Evolutionary conservation across 2,888 invertebrate species (phyloP).

Genomic region (Xanthia togata): DNA sequence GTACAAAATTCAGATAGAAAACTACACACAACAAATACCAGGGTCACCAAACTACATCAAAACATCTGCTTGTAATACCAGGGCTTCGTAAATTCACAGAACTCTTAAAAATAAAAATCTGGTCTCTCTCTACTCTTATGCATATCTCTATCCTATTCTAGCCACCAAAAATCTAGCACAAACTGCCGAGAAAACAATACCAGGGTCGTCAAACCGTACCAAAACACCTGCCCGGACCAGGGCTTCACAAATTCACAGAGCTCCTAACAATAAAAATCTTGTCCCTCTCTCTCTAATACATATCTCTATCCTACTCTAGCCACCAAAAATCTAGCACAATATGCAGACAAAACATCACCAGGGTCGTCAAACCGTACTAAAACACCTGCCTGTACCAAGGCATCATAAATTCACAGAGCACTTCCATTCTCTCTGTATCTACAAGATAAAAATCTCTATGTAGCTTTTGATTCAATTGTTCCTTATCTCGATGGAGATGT

Average conservation of each 20-base stretch:
- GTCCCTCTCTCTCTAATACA: background rate
- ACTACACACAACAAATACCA: background rate
- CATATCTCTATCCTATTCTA: background rate
- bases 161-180: slow-evolving; percentile 16
- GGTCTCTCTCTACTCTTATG: background rate
- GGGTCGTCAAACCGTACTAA: slow-evolving; percentile 47
- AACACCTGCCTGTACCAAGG: slow-evolving; percentile 61
- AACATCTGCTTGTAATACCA: slow-evolving; percentile 9
- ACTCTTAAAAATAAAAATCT: background rate
- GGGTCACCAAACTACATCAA: slow-evolving; percentile 32
- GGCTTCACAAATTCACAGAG: background rate
- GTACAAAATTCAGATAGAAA: background rate
- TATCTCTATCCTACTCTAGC: slow-evolving; percentile 6
- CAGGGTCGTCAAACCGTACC: slow-evolving; percentile 42
- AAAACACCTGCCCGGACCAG: slow-evolving; percentile 2
- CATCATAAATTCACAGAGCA: slow-evolving; percentile 58
- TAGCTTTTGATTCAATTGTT: slow-evolving; percentile 81
- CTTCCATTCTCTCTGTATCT: slow-evolving; percentile 54
- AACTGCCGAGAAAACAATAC: background rate
- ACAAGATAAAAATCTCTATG: slow-evolving; percentile 64
- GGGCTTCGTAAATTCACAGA: background rate
- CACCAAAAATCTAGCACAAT: slow-evolving; percentile 26
- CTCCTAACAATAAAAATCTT: background rate
- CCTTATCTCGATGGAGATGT: slow-evolving; percentile 78
- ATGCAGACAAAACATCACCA: slow-evolving; percentile 7